These are phyloP conservation scores for Centruroides sculpturatus DNA, from an alignment of 1,140 invertebrate species.

Conservation along the genomic window DNA sequence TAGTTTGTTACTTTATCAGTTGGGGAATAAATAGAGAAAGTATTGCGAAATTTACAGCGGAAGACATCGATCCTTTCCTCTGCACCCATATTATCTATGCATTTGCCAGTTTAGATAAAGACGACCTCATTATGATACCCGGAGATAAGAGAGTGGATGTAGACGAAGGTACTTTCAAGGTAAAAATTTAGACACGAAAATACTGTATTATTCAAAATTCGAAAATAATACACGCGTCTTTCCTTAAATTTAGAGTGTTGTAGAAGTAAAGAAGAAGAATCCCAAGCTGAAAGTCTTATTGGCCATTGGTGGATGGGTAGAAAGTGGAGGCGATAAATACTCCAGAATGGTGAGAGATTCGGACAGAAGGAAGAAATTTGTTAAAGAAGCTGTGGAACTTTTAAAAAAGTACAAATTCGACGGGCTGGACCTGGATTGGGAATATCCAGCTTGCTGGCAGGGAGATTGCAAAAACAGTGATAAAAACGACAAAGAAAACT, in stretches of 20 bases:
- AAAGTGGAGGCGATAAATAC: constrained; percentile 54
- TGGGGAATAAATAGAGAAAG: constrained; percentile 53
- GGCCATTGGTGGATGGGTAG: constrained; percentile 66
- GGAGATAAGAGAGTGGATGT: no score
- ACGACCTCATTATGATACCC: constrained; percentile 23
- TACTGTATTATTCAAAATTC: no score
- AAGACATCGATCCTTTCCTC: constrained; percentile 56
- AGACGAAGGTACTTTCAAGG: no score
- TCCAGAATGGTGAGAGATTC: constrained; percentile 44
- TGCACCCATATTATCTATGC: constrained; percentile 81
- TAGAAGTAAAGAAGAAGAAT: constrained; percentile 48
- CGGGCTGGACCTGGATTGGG: constrained; percentile 77
- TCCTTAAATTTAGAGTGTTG: constrained; percentile 21
- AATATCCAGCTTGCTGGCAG: constrained; percentile 83
- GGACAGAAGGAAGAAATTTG: constrained; percentile 48
- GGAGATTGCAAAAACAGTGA: constrained; percentile 69
- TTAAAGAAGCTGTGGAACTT: constrained; percentile 61
- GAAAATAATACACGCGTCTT: no score
- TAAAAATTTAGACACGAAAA: no score
- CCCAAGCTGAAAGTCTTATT: constrained; percentile 51
- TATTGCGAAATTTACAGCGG: constrained; percentile 47
- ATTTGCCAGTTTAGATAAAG: constrained; percentile 77
- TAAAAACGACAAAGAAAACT: constrained; percentile 73
- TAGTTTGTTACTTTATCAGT: constrained; percentile 50
- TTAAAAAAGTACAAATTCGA: constrained; percentile 56